Base-by-base conservation (phyloP, 2,797 vertebrate genomes). In the Manis crassicaudata region DNA sequence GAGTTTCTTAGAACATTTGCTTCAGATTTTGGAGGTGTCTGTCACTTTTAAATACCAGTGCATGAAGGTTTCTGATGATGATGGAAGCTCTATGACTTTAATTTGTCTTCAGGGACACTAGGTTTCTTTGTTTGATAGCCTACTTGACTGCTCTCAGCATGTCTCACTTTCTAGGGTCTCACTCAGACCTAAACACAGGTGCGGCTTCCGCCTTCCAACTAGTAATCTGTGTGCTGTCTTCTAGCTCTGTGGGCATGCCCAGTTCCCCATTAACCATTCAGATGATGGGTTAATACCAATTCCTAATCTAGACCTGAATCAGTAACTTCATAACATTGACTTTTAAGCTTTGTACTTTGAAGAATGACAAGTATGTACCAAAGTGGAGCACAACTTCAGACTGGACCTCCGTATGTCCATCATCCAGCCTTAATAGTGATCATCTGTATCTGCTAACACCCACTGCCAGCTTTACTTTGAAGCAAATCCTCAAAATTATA, bases 341-440 rank as follows among this genome's bases (percentile, higher is more conserved):
- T 82, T 91, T 58, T 73, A 80, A 75, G 32, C n/a, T 52, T 72
- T 67, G 23, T 8, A 40, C 29, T 86, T 54, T 29, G 32, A 40
- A 88, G 56, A 35, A 83, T 20, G 7, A 14, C 25, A 70, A 43
- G n/a, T 18, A 18, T 9, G 46, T 12, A 12, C 72, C 21, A 32
- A 40, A 46, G 35, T 16, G n/a, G 46, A 68, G 4, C 63, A 67
- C 18, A 67, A 17, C 17, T 63, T 40, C 77, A 40, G 9, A 13
- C 6, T 12, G 29, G 27, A 5, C 27, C 12, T 3, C 32, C 12
- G 5, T 3, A 0, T 62, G 46, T 63, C 50, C 18, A 54, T 4
- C 27, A 37, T 4, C 37, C 46, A 50, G 58, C 7, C 3, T 90
- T 50, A 63, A 0, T 23, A 13, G 29, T 27, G 25, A 73, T 5